These are phyloP conservation scores for Apodemia zela DNA, from an alignment of 2,888 invertebrate genomes.

Conservation along the genomic window DNA sequence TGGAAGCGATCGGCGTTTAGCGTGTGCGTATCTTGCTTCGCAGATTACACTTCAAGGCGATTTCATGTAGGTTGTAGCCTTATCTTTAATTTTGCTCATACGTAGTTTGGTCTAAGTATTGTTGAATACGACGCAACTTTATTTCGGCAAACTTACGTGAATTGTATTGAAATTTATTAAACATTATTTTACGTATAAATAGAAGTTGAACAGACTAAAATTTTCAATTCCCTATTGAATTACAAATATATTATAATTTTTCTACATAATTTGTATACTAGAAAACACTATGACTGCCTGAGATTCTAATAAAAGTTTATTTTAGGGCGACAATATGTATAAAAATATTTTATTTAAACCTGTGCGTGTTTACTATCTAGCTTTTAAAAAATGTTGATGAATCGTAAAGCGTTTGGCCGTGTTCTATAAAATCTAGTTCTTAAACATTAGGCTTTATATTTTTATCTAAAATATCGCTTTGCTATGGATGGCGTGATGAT, in stretches of 20 bases:
- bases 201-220: slow-evolving; percentile 1
- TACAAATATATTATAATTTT: slow-evolving; percentile 4
- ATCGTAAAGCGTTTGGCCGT: slow-evolving; percentile 29
- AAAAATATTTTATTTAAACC: slow-evolving; percentile 56
- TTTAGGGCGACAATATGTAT: slow-evolving; percentile 28
- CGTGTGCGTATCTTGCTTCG: background rate
- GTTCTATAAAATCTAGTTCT: slow-evolving; percentile 25
- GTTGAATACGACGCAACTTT: background rate
- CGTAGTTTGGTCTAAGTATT: no score
- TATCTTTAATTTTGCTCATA: no score
- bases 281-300: slow-evolving; percentile 11
- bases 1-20: background rate
- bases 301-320: slow-evolving; percentile 9
- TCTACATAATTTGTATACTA: background rate
- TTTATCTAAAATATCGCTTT: slow-evolving; percentile 37
- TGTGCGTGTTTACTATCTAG: slow-evolving; percentile 66
- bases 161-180: background rate
- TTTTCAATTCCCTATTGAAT: background rate
- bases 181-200: background rate
- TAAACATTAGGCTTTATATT: slow-evolving; percentile 23
- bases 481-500: slow-evolving; percentile 69
- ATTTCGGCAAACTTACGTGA: background rate
- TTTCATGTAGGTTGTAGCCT: background rate
- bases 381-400: slow-evolving; percentile 23
- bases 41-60: no score